Evolutionary conservation across 2,888 invertebrate species (phyloP).

Genomic region (Trileptium ribeirensis): DNA sequence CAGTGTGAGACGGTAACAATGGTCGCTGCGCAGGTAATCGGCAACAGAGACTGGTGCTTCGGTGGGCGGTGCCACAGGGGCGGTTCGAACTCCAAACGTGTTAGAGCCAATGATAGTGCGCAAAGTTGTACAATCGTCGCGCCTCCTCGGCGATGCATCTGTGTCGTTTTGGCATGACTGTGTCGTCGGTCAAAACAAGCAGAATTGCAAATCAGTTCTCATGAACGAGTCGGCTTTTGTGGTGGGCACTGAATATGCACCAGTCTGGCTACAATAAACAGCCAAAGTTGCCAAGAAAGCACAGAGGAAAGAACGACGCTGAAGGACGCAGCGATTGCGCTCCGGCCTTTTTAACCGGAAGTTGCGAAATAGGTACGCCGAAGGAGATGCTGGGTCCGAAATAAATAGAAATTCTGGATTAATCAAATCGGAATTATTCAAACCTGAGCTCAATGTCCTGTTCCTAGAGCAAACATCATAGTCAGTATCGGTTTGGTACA

Average conservation of each 20-base stretch:
- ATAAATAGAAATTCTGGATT: too few relatives aligned
- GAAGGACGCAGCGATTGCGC: slow-evolving; percentile 76
- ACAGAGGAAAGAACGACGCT: slow-evolving; percentile 78
- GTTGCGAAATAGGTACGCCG: slow-evolving; percentile 85
- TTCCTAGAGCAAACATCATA: too few relatives aligned
- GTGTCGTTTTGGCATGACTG: slow-evolving; percentile 79
- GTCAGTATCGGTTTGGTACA: too few relatives aligned
- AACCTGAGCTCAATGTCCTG: too few relatives aligned
- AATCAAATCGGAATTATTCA: too few relatives aligned
- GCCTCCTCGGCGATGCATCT: slow-evolving; percentile 74
- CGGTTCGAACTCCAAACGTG: slow-evolving; percentile 97
- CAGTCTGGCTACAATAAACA: too few relatives aligned
- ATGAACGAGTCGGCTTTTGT: slow-evolving; percentile 89
- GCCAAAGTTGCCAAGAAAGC: slow-evolving; percentile 92
- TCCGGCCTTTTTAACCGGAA: slow-evolving; percentile 67
- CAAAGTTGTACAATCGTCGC: slow-evolving; percentile 63
- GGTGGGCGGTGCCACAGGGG: slow-evolving; percentile 84
- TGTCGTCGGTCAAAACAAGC: too few relatives aligned
- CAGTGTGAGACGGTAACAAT: slow-evolving; percentile 97
- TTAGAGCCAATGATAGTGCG: slow-evolving; percentile 90
- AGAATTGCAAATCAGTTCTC: too few relatives aligned
- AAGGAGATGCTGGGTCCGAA: slow-evolving; percentile 75
- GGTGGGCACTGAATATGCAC: slow-evolving; percentile 92
- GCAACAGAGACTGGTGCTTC: slow-evolving; percentile 90
- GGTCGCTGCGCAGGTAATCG: slow-evolving; percentile 81